phyloP scores from a whole-genome alignment of 2,113 vertebrate genomes.

The Cyprinodon tularosa region DNA sequence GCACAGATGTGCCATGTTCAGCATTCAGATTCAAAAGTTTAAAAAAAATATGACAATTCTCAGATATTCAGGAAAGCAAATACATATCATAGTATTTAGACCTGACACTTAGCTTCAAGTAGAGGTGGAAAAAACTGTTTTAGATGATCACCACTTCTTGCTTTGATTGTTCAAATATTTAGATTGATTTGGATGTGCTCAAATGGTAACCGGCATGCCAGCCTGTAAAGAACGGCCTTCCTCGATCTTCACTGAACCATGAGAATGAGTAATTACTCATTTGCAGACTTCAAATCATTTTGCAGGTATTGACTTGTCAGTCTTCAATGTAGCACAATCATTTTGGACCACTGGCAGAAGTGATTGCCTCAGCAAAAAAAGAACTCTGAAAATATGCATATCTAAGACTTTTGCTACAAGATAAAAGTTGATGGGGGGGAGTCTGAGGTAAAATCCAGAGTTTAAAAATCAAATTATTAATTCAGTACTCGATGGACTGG shows the following conservation, averaged over 20 bases:
- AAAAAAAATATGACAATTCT: slow-evolving; percentile 1
- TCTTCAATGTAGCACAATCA: background rate
- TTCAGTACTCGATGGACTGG: too few relatives aligned
- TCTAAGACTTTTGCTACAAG: too few relatives aligned
- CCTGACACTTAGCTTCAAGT: background rate
- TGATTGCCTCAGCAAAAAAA: too few relatives aligned
- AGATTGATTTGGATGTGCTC: background rate
- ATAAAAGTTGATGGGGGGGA: too few relatives aligned
- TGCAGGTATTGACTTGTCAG: background rate
- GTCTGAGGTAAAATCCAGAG: too few relatives aligned
- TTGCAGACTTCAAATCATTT: too few relatives aligned
- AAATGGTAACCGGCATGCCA: background rate
- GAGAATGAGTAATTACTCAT: background rate
- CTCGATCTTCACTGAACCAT: background rate
- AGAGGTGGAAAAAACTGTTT: background rate
- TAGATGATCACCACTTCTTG: background rate
- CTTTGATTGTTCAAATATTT: background rate
- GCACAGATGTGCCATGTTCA: slow-evolving; percentile 58
- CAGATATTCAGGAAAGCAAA: slow-evolving; percentile 3
- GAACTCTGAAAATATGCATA: too few relatives aligned
- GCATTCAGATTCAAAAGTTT: slow-evolving; percentile 28
- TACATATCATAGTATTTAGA: background rate
- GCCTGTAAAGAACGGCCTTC: background rate
- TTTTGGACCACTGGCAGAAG: too few relatives aligned
- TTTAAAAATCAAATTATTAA: too few relatives aligned